Evolutionary conservation across 1,140 invertebrate genomes (phyloP), one percentile per base, ranked within the genome.

Genomic region (Dreissena polymorpha): DNA sequence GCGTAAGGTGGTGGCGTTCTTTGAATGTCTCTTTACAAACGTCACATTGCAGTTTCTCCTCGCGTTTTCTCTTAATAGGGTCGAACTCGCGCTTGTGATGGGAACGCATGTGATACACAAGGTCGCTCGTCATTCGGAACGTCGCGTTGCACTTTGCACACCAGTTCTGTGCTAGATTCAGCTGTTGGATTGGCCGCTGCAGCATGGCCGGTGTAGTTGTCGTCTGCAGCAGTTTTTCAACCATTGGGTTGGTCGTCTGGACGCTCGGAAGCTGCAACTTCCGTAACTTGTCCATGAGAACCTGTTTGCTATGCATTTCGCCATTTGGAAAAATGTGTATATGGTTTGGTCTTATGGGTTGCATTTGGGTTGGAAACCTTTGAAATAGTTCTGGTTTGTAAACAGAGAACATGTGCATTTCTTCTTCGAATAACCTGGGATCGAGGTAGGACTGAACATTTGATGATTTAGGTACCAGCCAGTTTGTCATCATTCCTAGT

Each of bases 121-220:
- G 93, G 90, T 99, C 98, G 27, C 97, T 98, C 29, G 98, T 99
- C 98, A 99, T 99, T 55, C 98, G 94, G 90, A 99, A 99, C 65
- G 97, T 97, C 64, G 99, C 96, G 92, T 98, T 99, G 93, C 98
- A 99, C 93, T 99, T 99, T 69, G 98, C 98, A 91, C 98, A 99
- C 86, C 99, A 97, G 92, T 99, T 99, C 90, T 99, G 98, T 6
- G 97, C 96, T 77, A 98, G 93, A 3, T 96, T 96, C 67, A 97
- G 94, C 0, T 97, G 95, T 0, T 96, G 95, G 0, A 98, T 95
- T 10, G 98, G 94, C 0, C 97, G 94, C 12, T 92, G 86, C 55
- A 90, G 85, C 81, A 91, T 89, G 18, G 88, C 85, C 14, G 91
- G 83, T 74, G 90, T 81, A 82, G 88, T 75, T n/a, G 29, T 18